These are phyloP conservation scores for Erebia ligea DNA, from an alignment of 2,888 invertebrate species.

Conservation along the genomic window DNA sequence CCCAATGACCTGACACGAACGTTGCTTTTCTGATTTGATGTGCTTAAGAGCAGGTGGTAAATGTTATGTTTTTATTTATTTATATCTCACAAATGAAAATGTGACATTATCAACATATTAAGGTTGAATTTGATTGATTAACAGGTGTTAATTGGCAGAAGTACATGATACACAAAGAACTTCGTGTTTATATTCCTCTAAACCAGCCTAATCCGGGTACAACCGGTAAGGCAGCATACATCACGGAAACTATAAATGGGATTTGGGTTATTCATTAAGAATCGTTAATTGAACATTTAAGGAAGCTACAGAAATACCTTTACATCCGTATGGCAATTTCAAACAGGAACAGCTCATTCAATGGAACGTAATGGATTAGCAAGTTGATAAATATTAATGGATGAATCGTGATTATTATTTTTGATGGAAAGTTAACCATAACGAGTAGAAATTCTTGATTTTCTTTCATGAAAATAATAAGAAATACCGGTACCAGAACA, in stretches of 20 bases:
- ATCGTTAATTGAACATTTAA: conserved; percentile 3
- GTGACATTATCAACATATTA: too few relatives aligned
- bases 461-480: not conserved
- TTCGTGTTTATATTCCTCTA: too few relatives aligned
- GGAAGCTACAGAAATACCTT: conserved; percentile 14
- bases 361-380: not conserved
- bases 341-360: conserved; percentile 7
- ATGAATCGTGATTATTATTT: not conserved
- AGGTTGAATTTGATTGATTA: too few relatives aligned
- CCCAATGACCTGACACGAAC: conserved; percentile 8
- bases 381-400: conserved; percentile 6
- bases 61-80: not conserved
- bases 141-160: too few relatives aligned
- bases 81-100: too few relatives aligned
- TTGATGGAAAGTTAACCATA: not conserved
- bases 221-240: not conserved
- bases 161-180: too few relatives aligned
- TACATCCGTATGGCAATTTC: conserved; percentile 8
- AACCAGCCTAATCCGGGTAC: too few relatives aligned
- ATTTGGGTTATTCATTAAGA: conserved; percentile 2
- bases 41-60: not conserved
- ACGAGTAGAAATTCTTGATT: not conserved
- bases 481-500: not conserved
- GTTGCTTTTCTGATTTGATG: conserved; percentile 2
- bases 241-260: not conserved